Evolutionary conservation across 2,797 vertebrate genomes (phyloP).

Genomic region (Coreius guichenoti): DNA sequence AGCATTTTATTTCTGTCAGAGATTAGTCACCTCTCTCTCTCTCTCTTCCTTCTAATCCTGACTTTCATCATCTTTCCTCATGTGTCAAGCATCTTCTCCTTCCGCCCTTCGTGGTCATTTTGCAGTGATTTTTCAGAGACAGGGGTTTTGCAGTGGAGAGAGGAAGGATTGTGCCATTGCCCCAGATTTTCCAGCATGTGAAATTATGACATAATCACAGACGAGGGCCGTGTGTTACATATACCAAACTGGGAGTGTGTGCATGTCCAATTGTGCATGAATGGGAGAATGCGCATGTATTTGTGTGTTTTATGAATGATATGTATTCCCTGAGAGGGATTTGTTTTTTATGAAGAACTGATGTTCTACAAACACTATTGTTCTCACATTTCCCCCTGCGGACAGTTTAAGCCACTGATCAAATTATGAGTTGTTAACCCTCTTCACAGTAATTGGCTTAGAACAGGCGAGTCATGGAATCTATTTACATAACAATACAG

Average conservation of each 20-base stretch:
- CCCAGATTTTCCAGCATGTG: slow-evolving; percentile 71
- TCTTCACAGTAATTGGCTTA: slow-evolving; percentile 75
- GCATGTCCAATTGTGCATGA: not conserved
- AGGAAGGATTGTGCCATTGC: slow-evolving; percentile 72
- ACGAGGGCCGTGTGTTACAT: slow-evolving; percentile 58
- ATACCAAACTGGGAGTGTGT: not conserved
- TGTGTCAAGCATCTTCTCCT: slow-evolving; percentile 41
- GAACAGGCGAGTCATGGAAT: slow-evolving; percentile 76
- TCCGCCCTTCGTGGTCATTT: slow-evolving; percentile 25
- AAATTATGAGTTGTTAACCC: slow-evolving; percentile 73
- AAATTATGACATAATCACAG: slow-evolving; percentile 73
- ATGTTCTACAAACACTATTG: not conserved
- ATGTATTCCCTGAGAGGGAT: not conserved
- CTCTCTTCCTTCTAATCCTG: slow-evolving; percentile 51
- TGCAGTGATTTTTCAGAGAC: slow-evolving; percentile 31
- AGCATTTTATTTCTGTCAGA: slow-evolving; percentile 77
- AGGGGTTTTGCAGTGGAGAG: slow-evolving; percentile 28
- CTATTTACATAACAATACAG: slow-evolving; percentile 70
- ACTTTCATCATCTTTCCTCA: slow-evolving; percentile 26
- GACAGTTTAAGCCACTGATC: slow-evolving; percentile 56
- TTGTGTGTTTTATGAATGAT: slow-evolving; percentile 30
- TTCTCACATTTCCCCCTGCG: not conserved
- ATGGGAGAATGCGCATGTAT: not conserved
- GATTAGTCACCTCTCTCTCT: slow-evolving; percentile 71
- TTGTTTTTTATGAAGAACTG: not conserved